Evolutionary conservation across 1,140 invertebrate species (phyloP), one percentile per base, ranked within the genome.

Genomic region (Psilanteris sp.): DNA sequence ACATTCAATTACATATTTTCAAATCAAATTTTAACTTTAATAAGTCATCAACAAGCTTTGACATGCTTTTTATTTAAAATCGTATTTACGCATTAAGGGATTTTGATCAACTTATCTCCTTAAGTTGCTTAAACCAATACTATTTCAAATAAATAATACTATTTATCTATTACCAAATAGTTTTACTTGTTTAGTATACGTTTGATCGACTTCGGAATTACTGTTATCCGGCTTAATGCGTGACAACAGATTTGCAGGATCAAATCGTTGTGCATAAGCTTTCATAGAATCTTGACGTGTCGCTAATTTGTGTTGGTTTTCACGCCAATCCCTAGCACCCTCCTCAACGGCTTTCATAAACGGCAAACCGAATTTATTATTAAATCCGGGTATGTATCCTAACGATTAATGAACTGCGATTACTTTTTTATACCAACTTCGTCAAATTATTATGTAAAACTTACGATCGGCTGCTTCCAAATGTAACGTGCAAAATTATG

Each of bases 301-400:
- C 71, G 88, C 84, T 18, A 91, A 39, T 74, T 91, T 90, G 3
- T 82, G 87, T 83, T 92, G 91, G 46, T 89, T 87, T 10, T 88
- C 87, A 1, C 86, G 85, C 86, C 93, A 93, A 61, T 93, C 91
- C 22, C 88, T 89, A 77, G 92, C 91, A 70, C 92, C 92, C 77
- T 93, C 92, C 81, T 93, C 92, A 1, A 92, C 92, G 3, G 92
- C 90, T 67, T 89, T 89, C 67, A 91, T 91, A 78, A 93, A 94
- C 1, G 93, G 92, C 82, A 92, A 90, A 4, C 93, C 93, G 78
- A 92, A 93, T 18, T 90, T 89, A 59, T 82, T 90, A 67, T 88
- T 90, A 75, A 91, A 89, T 1, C 90, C 91, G 9, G 91, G 91
- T 71, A 92, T 92, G 67, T 91, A 92, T 11, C 91, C 90, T 91